phyloP scores from a whole-genome alignment of 2,888 invertebrate genomes.

The Meliscaeva auricollis region DNA sequence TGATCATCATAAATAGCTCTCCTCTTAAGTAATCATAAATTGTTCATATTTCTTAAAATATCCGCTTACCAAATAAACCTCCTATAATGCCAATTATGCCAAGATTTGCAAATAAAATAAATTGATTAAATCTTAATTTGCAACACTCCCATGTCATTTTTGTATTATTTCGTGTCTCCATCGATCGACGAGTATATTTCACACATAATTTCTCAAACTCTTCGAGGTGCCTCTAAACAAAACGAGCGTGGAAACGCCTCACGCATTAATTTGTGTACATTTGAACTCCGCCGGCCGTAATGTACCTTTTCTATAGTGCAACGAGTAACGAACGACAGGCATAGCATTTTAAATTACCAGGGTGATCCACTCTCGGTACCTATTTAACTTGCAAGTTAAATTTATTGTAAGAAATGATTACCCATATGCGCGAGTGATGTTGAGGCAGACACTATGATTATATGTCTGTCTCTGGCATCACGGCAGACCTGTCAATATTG shows the following conservation, averaged over 20 bases:
- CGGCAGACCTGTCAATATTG: slow-evolving; percentile 73
- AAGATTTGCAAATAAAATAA: neutral
- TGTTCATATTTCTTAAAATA: neutral
- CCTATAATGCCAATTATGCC: neutral
- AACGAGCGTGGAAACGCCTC: slow-evolving; percentile 12
- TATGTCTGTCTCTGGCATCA: slow-evolving; percentile 54
- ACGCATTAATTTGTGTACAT: slow-evolving; percentile 44
- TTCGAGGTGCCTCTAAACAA: neutral
- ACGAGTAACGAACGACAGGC: neutral
- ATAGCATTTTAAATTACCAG: slow-evolving; percentile 42
- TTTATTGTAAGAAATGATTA: slow-evolving; percentile 47
- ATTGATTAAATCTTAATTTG: slow-evolving; percentile 44
- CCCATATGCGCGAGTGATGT: slow-evolving; percentile 6
- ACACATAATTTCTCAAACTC: slow-evolving; percentile 27
- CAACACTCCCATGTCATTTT: slow-evolving; percentile 33
- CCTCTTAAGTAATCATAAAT: neutral
- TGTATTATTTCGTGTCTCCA: slow-evolving; percentile 5
- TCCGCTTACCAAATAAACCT: neutral
- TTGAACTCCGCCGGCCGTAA: neutral
- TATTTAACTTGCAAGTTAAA: slow-evolving; percentile 24
- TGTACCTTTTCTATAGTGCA: neutral
- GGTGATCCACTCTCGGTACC: slow-evolving; percentile 37
- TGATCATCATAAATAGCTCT: no score
- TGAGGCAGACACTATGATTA: slow-evolving; percentile 60
- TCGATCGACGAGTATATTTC: slow-evolving; percentile 33